Base-by-base conservation (phyloP, 64 coral and sea anemone species). In the Stylophora pistillata region DNA sequence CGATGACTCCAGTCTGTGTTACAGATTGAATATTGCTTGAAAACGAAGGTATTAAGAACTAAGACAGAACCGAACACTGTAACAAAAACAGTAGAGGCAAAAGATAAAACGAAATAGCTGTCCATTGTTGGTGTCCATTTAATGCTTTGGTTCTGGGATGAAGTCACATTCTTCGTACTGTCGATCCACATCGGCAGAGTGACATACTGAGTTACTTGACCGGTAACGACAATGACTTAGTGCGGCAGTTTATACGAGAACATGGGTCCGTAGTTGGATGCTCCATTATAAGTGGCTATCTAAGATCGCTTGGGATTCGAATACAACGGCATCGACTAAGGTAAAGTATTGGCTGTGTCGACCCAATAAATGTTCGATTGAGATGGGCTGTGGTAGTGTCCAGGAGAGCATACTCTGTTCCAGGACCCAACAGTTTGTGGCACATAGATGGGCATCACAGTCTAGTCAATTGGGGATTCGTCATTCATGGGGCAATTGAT, bases 11-110 rank as follows among this genome's bases (percentile, higher is more conserved):
- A 79, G 16, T 92, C 85, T 30, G 85, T 91, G 15, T 32, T 59
- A 6, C 6, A 6, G 23, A 72, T 74, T 29, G 78, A 68, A 53
- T 58, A 53, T 20, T 79, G 33, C 15, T 72, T 72, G 16, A 15
- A 72, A 18, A 88, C 20, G 0, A 91, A 2, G 60, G 25, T 56
- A 0, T 60, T 78, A 14, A 66, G 11, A 28, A 86, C 26, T 61
- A 91, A 58, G 3, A 58, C 72, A 83, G 85, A 87, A 28, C 94
- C 94, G 76, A 85, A 95, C 9, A 88, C 55, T 32, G 88, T 59
- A 9, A 86, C 59, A 32, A 88, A 88, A 15, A 66, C 83, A 54
- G 88, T n/a, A 28, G 47, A 18, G 5, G 89, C 6, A 78, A 95
- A 88, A 2, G 89, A 75, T 31, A 61, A 73, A 29, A 78, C 77